Percentiles rank a stretch among this genome's conserved stretches.
phyloP scores from a whole-genome alignment of 1,140 invertebrate species.

The Drosophila repleta region DNA sequence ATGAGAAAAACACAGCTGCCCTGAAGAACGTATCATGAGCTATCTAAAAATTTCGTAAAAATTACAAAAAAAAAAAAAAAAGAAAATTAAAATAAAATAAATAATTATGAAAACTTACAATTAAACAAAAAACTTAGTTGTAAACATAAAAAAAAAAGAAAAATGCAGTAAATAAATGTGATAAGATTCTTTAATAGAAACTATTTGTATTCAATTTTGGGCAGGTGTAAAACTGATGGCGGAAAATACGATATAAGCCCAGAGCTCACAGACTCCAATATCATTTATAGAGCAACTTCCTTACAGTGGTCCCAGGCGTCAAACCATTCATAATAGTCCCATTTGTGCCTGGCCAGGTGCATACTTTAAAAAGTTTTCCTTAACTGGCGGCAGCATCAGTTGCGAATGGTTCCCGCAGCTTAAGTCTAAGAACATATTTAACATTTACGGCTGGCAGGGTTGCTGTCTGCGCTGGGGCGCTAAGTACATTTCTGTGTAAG shows the following conservation, averaged over 20 bases:
- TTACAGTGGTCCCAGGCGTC: too few relatives aligned
- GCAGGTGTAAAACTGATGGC: too few relatives aligned
- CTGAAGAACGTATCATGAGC: constrained; percentile 64
- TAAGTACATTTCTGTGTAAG: constrained; percentile 31
- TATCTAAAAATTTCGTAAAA: constrained; percentile 65
- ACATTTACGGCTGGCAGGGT: constrained; percentile 32
- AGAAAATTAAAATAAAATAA: constrained; percentile 53
- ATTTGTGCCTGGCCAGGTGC: neutral
- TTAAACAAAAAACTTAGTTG: constrained; percentile 67
- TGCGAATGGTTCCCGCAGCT: constrained; percentile 40
- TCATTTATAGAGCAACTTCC: too few relatives aligned
- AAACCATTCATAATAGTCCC: constrained; percentile 2
- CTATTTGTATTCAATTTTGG: constrained; percentile 2
- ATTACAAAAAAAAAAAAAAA: constrained; percentile 41
- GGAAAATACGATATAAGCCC: too few relatives aligned
- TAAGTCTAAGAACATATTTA: constrained; percentile 49
- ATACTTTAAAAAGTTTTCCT: constrained; percentile 16
- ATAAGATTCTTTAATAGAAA: constrained; percentile 84
- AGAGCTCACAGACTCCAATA: too few relatives aligned
- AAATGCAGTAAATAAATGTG: constrained; percentile 84
- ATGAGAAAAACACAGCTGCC: constrained; percentile 44
- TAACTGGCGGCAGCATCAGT: constrained; percentile 32
- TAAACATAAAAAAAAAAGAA: constrained; percentile 71
- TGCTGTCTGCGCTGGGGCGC: neutral
- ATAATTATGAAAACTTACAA: constrained; percentile 67